Conservation (phyloP, 1,140 invertebrate species). For the Bilobella aurantiaca region DNA sequence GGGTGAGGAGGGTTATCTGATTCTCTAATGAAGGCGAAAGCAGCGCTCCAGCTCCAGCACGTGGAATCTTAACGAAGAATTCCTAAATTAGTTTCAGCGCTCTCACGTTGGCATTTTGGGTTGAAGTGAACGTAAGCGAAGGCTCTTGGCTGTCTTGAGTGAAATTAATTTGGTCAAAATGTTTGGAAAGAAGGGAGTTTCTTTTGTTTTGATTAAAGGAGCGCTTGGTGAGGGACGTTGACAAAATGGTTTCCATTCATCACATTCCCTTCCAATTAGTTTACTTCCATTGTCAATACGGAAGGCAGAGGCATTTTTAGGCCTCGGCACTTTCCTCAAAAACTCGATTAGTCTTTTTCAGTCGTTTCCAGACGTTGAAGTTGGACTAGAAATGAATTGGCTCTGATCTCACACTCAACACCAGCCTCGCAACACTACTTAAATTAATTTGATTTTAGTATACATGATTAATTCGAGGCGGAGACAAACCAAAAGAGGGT, state of each 20-base stretch:
- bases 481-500: background rate
- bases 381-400: too few relatives aligned
- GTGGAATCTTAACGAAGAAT: too few relatives aligned
- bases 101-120: background rate
- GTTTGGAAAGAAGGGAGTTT: constrained; percentile 7
- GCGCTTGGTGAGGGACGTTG: constrained; percentile 27
- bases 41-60: too few relatives aligned
- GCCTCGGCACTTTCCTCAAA: constrained; percentile 11
- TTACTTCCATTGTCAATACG: constrained; percentile 25
- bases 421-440: background rate
- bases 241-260: constrained; percentile 30
- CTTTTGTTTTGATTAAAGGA: constrained; percentile 26
- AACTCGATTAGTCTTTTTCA: constrained; percentile 31
- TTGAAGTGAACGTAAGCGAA: too few relatives aligned
- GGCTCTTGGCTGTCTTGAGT: background rate
- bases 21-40: background rate
- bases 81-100: too few relatives aligned
- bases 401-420: background rate
- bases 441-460: constrained; percentile 9
- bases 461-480: background rate
- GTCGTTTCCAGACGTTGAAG: background rate
- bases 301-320: background rate
- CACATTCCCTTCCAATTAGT: constrained; percentile 31
- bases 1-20: background rate
- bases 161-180: constrained; percentile 30